Conservation (phyloP, 2,888 invertebrate species). For the Xiphydria camelus region DNA sequence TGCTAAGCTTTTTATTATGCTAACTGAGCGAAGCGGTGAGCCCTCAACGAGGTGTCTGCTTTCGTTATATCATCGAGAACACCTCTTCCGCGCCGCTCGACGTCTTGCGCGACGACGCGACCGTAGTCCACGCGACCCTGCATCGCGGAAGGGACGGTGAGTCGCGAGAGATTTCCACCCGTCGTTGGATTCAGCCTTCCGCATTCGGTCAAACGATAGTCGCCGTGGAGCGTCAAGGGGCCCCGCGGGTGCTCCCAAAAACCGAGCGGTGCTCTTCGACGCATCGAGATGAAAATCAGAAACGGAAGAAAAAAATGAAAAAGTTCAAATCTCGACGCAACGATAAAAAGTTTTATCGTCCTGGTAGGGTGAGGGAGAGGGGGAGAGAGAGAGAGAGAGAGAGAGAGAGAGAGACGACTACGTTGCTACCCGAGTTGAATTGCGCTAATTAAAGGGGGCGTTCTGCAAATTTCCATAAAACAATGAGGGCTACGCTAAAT, state of each 20-base stretch:
- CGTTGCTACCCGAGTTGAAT: constrained; percentile 22
- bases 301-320: neutral
- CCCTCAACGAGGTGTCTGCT: neutral
- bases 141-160: too few relatives aligned
- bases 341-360: constrained; percentile 39
- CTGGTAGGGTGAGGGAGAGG: neutral
- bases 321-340: constrained; percentile 7
- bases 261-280: neutral
- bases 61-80: neutral
- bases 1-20: constrained; percentile 43
- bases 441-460: constrained; percentile 41
- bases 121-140: too few relatives aligned
- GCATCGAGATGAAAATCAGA: neutral
- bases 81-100: neutral
- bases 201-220: too few relatives aligned
- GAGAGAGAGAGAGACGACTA: constrained; percentile 18
- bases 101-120: too few relatives aligned
- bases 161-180: too few relatives aligned
- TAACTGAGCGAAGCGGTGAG: constrained; percentile 6
- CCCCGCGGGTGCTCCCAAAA: constrained; percentile 10
- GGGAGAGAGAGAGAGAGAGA: neutral
- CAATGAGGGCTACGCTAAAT: constrained; percentile 28
- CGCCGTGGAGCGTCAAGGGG: constrained; percentile 15
- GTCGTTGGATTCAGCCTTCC: too few relatives aligned
- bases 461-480: constrained; percentile 38